Base-by-base conservation (phyloP, 1,140 invertebrate species). In the Helicoverpa zea region DNA sequence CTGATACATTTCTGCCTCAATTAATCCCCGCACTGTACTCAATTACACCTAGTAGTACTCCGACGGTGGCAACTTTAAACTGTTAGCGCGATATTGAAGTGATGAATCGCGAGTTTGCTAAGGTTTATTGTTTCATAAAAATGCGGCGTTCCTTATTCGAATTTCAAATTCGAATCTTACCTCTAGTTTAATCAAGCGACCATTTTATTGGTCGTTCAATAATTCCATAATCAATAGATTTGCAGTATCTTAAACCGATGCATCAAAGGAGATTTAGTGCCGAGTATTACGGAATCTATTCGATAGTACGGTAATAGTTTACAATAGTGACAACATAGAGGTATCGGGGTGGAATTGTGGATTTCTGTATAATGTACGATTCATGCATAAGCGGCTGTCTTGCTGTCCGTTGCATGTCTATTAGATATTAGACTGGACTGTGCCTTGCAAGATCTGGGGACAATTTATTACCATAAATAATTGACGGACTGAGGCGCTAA, bases 1-100 rank as follows among this genome's bases (percentile, higher is more conserved):
- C 79, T 93, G 89, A 92, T 94, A 94, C 90, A 91, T 92, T 93
- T 91, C 89, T 91, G 88, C 89, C 89, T 90, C 88, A 94, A 94
- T 93, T 94, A 94, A 94, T 92, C 87, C 88, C 86, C 80, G 85
- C 86, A 88, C 88, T 89, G 85, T 90, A 90, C 90, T 94, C 89
- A 90, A 92, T 93, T 93, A 92, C 86, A 91, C 87, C 84, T 88
- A 86, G 82, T 68, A 84, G 74, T 86, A 29, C 75, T 83, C 77
- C 76, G 83, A 61, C 76, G 82, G 79, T 86, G 77, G 70, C 64
- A 77, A 68, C 52, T 77, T 63, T 85, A 84, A 85, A 83, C 81
- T 81, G 80, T 81, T 84, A 54, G 49, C 35, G 14, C 35, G 54
- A 72, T 73, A 82, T 79, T 81, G 68, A 63, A 77, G 75, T 76